A percentile compares a stretch with the other conserved stretches of the same genome.
phyloP scores from a whole-genome alignment of 2,113 vertebrate genomes.

The Hepsetus odoe region DNA sequence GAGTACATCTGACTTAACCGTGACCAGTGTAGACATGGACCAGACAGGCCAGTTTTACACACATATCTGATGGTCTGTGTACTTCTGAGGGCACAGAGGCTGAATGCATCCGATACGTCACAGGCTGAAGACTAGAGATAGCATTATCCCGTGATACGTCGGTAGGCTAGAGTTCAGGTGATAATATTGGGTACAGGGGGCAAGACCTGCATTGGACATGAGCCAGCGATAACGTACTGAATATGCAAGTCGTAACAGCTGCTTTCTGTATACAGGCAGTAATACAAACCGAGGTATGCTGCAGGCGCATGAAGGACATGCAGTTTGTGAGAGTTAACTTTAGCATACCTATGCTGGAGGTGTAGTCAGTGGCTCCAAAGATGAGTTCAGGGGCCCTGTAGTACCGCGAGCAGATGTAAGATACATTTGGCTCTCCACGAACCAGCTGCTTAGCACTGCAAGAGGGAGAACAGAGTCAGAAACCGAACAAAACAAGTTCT shows the following conservation, averaged over 20 bases:
- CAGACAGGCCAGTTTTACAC: too few relatives aligned
- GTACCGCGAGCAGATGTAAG: slow-evolving; percentile 99
- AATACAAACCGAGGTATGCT: background rate
- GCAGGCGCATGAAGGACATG: background rate
- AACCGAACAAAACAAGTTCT: background rate
- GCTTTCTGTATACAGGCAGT: background rate
- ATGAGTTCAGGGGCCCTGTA: slow-evolving; percentile 99
- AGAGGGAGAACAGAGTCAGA: slow-evolving; percentile 43
- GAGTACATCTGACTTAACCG: too few relatives aligned
- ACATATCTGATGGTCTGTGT: background rate
- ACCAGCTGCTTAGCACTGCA: slow-evolving; percentile 97
- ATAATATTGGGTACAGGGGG: background rate
- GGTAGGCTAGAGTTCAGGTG: background rate
- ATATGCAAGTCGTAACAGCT: background rate
- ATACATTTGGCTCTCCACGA: slow-evolving; percentile 97
- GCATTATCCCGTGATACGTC: background rate
- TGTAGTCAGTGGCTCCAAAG: slow-evolving; percentile 99
- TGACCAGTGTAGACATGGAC: too few relatives aligned
- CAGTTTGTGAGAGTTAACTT: background rate
- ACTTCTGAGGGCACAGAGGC: background rate
- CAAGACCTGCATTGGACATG: background rate
- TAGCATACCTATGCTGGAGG: slow-evolving; percentile 95
- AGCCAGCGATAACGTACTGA: too few relatives aligned
- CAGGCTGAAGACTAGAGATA: background rate
- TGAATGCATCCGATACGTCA: too few relatives aligned